phyloP scores from a whole-genome alignment of 2,113 vertebrate genomes.

The Acrocephalus arundinaceus region DNA sequence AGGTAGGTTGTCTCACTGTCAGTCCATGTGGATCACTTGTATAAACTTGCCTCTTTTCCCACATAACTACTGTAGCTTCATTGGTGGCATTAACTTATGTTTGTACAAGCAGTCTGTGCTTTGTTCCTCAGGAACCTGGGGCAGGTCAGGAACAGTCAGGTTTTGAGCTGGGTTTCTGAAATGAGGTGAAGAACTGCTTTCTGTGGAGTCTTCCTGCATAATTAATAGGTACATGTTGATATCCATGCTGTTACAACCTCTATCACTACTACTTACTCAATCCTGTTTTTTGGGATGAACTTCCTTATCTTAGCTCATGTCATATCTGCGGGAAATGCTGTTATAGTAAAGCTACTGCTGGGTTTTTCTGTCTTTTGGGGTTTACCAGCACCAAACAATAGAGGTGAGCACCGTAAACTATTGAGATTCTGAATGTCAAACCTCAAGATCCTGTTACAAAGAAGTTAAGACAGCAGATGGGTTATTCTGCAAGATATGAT shows the following conservation, averaged over 20 bases:
- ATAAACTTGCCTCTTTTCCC: not conserved
- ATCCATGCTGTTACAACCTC: accelerated
- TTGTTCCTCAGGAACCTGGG: not conserved
- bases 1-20: not conserved
- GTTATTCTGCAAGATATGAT: not conserved
- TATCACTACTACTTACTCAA: not conserved
- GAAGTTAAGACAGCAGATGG: not conserved
- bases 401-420: not conserved
- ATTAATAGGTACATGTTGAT: not conserved
- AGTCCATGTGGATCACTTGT: not conserved
- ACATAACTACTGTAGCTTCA: not conserved
- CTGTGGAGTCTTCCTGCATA: not conserved
- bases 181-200: not conserved
- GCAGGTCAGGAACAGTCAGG: not conserved
- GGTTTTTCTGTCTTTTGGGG: not conserved
- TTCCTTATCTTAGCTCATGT: not conserved
- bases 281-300: not conserved
- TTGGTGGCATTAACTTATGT: not conserved
- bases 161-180: not conserved
- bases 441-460: not conserved
- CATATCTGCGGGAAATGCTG: not conserved
- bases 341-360: not conserved
- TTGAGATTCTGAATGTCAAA: not conserved
- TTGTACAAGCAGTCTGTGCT: not conserved
- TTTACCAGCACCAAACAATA: not conserved